phyloP scores from a whole-genome alignment of 2,888 invertebrate species.

The Hesperia comma region DNA sequence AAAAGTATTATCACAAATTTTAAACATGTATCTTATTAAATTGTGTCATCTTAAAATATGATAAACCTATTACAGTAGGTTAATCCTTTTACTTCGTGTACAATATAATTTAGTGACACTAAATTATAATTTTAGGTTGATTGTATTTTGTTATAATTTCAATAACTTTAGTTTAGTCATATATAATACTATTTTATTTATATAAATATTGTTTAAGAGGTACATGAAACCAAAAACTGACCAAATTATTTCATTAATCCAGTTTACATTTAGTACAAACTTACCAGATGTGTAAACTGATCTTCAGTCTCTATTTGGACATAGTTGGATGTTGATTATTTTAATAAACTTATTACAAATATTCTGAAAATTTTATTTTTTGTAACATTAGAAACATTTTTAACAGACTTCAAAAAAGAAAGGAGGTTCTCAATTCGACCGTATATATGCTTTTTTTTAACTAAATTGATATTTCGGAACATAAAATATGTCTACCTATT shows the following conservation, averaged over 20 bases:
- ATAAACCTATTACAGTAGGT: slow-evolving; percentile 6
- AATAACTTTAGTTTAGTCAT: slow-evolving; percentile 8
- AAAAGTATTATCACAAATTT: not conserved
- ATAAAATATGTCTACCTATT: too few species aligned
- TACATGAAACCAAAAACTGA: slow-evolving; percentile 29
- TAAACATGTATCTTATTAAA: too few species aligned
- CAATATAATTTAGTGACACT: slow-evolving; percentile 10
- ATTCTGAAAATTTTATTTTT: slow-evolving; percentile 43
- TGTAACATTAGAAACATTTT: too few species aligned
- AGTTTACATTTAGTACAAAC: slow-evolving; percentile 16
- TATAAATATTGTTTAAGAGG: slow-evolving; percentile 5
- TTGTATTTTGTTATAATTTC: slow-evolving; percentile 29
- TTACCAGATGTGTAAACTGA: not conserved
- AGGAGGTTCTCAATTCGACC: too few species aligned
- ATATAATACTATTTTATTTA: slow-evolving; percentile 21
- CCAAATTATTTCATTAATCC: slow-evolving; percentile 26
- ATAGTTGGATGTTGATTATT: slow-evolving; percentile 52
- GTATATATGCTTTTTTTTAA: too few species aligned
- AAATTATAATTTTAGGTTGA: slow-evolving; percentile 18
- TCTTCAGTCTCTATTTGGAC: slow-evolving; percentile 44
- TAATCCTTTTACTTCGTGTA: slow-evolving; percentile 11
- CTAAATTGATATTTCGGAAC: too few species aligned
- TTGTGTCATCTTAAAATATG: too few species aligned
- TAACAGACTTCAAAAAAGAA: too few species aligned
- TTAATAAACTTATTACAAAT: slow-evolving; percentile 55